A percentile compares a stretch with the other conserved stretches of the same genome.
Evolutionary conservation across 2,113 vertebrate genomes (phyloP).

Genomic region (Cyanoliseus patagonus): DNA sequence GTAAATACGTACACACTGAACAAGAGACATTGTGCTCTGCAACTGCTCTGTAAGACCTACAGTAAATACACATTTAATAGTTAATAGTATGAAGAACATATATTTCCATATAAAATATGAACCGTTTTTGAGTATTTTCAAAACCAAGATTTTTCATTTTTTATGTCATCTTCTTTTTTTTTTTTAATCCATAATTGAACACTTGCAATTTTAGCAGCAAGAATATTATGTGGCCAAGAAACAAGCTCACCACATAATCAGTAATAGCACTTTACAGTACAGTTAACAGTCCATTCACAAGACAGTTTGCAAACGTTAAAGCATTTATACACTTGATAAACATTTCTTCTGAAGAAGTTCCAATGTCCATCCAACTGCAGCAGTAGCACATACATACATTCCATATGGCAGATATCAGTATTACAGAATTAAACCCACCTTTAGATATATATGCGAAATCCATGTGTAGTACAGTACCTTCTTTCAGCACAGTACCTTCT

Average conservation of each 20-base stretch:
- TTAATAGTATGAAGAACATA: slow-evolving; percentile 74
- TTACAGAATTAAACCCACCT: slow-evolving; percentile 67
- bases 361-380: slow-evolving; percentile 39
- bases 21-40: slow-evolving; percentile 85
- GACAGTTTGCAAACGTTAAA: slow-evolving; percentile 82
- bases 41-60: slow-evolving; percentile 74
- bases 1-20: slow-evolving; percentile 73
- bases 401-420: slow-evolving; percentile 58
- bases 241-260: slow-evolving; percentile 74
- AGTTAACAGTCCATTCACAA: slow-evolving; percentile 82
- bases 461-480: not conserved
- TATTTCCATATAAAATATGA: slow-evolving; percentile 85
- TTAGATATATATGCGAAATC: slow-evolving; percentile 51
- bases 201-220: slow-evolving; percentile 83
- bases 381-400: slow-evolving; percentile 66
- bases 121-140: slow-evolving; percentile 74
- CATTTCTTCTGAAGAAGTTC: slow-evolving; percentile 67
- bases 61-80: slow-evolving; percentile 76
- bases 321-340: slow-evolving; percentile 77
- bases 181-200: slow-evolving; percentile 67
- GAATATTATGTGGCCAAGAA: slow-evolving; percentile 76
- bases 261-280: slow-evolving; percentile 87
- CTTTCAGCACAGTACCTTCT: slow-evolving; percentile 62
- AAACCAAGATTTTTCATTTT: slow-evolving; percentile 60
- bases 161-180: not conserved